These are phyloP conservation scores for Tachina grossa DNA, from an alignment of 2,888 invertebrate genomes.

Conservation along the genomic window DNA sequence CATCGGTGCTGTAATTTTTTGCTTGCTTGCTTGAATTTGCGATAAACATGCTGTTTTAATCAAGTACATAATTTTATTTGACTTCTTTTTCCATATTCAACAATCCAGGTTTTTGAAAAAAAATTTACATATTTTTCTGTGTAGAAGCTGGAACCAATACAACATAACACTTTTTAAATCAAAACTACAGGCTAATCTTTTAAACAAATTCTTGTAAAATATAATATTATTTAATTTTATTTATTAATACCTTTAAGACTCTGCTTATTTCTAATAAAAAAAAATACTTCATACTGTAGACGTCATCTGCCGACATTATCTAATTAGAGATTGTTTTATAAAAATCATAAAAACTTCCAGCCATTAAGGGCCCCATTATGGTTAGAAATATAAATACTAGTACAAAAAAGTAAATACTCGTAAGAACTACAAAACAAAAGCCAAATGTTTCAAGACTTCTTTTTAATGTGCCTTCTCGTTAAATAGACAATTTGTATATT, in stretches of 20 bases:
- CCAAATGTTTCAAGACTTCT: constrained; percentile 45
- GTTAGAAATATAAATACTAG: constrained; percentile 41
- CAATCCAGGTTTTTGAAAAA: too few relatives aligned
- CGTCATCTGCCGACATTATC: constrained; percentile 61
- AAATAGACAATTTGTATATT: constrained; percentile 63
- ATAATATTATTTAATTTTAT: too few relatives aligned
- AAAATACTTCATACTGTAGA: constrained; percentile 15
- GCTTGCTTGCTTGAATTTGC: too few relatives aligned
- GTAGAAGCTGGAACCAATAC: too few relatives aligned
- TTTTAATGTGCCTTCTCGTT: constrained; percentile 51
- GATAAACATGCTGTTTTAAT: too few relatives aligned
- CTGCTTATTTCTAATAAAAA: constrained; percentile 7
- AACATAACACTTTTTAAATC: too few relatives aligned
- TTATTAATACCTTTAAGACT: constrained; percentile 21
- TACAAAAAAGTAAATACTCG: background rate
- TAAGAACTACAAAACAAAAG: constrained; percentile 42
- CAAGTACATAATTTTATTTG: too few relatives aligned
- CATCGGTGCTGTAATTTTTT: too few relatives aligned
- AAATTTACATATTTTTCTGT: too few relatives aligned
- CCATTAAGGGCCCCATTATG: constrained; percentile 65
- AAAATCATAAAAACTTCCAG: constrained; percentile 60
- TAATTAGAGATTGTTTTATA: constrained; percentile 67
- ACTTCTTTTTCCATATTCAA: too few relatives aligned
- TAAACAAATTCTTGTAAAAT: too few relatives aligned
- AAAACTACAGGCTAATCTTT: too few relatives aligned